Conservation (phyloP, 2,113 vertebrate genomes). For the Dolichallabes microphthalmus region DNA sequence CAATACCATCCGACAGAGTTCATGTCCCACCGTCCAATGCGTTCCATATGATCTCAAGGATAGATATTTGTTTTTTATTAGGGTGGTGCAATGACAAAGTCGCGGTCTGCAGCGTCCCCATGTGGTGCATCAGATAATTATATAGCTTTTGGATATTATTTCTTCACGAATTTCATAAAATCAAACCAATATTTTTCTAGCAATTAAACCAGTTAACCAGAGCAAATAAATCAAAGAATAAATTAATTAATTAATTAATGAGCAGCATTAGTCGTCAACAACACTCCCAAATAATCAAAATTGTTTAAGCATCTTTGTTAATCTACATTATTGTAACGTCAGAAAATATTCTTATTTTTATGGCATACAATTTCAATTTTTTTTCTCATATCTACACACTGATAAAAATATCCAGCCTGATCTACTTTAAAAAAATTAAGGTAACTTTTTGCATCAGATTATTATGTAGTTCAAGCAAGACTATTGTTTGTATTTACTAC, state of each 20-base stretch:
- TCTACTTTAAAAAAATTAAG: no score
- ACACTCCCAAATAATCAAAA: background rate
- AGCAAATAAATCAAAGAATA: background rate
- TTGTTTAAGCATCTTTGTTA: background rate
- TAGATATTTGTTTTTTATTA: background rate
- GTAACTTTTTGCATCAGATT: no score
- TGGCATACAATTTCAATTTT: background rate
- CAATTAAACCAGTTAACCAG: background rate
- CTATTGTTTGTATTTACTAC: no score
- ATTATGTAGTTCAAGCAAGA: no score
- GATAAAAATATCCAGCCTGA: no score
- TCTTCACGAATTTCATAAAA: no score
- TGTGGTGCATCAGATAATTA: constrained; percentile 35
- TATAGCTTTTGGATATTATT: background rate
- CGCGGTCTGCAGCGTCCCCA: constrained; percentile 68
- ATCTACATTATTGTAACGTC: background rate
- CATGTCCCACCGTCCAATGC: background rate
- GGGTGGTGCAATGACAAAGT: constrained; percentile 31
- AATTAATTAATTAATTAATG: background rate
- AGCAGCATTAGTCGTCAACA: background rate
- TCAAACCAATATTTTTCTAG: background rate
- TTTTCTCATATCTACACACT: background rate
- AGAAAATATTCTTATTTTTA: background rate
- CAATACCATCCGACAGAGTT: background rate
- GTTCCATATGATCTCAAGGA: no score